phyloP scores from a whole-genome alignment of 2,888 invertebrate species.

The Brenthis hecate region DNA sequence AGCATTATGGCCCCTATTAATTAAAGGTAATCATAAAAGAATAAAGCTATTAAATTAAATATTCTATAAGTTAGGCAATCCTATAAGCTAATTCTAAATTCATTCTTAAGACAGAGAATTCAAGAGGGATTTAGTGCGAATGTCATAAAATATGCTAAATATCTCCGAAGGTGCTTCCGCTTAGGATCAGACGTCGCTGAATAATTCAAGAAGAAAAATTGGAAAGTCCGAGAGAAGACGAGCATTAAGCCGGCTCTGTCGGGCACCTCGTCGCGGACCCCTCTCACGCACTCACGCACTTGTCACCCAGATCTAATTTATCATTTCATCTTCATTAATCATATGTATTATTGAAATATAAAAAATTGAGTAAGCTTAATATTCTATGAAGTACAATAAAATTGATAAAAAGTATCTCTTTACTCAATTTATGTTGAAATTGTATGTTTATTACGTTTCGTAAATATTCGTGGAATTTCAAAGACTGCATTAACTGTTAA shows the following conservation, averaged over 20 bases:
- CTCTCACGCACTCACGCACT: constrained; percentile 13
- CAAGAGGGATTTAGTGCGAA: constrained; percentile 19
- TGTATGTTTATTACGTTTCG: too few species aligned
- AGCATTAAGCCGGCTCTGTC: constrained; percentile 19
- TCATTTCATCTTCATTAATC: constrained; percentile 42
- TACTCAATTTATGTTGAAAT: too few species aligned
- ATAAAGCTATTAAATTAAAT: background rate
- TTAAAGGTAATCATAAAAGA: too few species aligned
- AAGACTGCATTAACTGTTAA: too few species aligned
- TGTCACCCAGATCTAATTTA: constrained; percentile 35
- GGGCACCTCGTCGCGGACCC: constrained; percentile 6
- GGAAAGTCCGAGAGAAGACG: constrained; percentile 40
- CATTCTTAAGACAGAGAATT: constrained; percentile 6
- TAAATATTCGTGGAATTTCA: too few species aligned
- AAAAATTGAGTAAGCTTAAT: constrained; percentile 11
- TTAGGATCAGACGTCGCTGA: constrained; percentile 19
- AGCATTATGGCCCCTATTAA: too few species aligned
- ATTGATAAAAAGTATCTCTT: too few species aligned
- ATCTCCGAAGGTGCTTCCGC: constrained; percentile 29
- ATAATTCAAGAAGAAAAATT: constrained; percentile 45
- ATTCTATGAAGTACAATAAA: background rate
- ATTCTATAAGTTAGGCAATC: too few species aligned
- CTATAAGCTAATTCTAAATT: constrained; percentile 15
- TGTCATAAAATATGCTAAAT: constrained; percentile 42
- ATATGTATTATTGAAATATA: constrained; percentile 35